phyloP scores from a whole-genome alignment of 1,140 invertebrate species.

The Maniola jurtina region DNA sequence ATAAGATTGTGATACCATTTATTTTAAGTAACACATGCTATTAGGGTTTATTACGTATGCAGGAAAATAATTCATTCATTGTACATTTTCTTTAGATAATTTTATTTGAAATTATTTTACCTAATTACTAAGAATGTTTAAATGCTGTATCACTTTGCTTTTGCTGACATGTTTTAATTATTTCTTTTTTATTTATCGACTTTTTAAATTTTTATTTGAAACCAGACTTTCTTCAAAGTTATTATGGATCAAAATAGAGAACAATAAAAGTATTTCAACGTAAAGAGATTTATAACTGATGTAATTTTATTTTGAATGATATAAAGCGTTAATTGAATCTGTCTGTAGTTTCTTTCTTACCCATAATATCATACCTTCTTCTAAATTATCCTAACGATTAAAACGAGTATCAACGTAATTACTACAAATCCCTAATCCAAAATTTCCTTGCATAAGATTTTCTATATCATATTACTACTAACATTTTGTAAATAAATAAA shows the following conservation, averaged over 20 bases:
- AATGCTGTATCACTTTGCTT: constrained; percentile 49
- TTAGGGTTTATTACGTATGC: constrained; percentile 46
- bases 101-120: constrained; percentile 60
- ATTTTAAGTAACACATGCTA: constrained; percentile 64
- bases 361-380: background rate
- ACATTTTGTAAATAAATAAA: too few species aligned
- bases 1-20: constrained; percentile 77
- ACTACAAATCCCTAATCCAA: too few species aligned
- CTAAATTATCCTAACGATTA: background rate
- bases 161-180: constrained; percentile 36
- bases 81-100: constrained; percentile 60
- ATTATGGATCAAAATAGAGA: constrained; percentile 44
- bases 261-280: constrained; percentile 55
- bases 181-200: constrained; percentile 46
- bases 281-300: constrained; percentile 63
- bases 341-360: background rate
- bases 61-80: constrained; percentile 54
- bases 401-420: too few species aligned
- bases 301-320: constrained; percentile 64
- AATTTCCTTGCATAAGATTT: too few species aligned
- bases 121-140: constrained; percentile 50
- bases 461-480: too few species aligned
- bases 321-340: constrained; percentile 61
- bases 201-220: constrained; percentile 19
- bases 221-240: constrained; percentile 26